Conservation (phyloP, 2,888 invertebrate genomes). For the Ichneumoninae sp. region DNA sequence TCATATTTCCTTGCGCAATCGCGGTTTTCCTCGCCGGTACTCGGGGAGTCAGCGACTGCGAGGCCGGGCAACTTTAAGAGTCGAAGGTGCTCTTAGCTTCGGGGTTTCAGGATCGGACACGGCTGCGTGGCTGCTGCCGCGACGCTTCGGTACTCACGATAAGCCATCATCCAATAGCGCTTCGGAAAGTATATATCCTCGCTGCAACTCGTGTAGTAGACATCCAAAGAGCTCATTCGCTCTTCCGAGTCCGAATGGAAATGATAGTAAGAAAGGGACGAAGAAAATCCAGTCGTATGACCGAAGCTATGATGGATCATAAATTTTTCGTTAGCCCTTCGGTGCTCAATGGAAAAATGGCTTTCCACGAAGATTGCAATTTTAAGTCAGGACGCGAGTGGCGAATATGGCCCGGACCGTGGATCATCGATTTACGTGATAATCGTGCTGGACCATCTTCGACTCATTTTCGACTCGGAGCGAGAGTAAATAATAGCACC, state of each 20-base stretch:
- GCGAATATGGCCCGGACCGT: too few species aligned
- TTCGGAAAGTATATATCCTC: not conserved
- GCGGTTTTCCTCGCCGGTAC: slow-evolving; percentile 27
- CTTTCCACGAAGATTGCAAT: not conserved
- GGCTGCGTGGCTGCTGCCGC: not conserved
- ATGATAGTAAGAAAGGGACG: slow-evolving; percentile 13
- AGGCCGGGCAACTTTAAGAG: slow-evolving; percentile 11
- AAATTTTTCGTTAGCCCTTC: slow-evolving; percentile 4
- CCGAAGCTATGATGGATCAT: slow-evolving; percentile 9
- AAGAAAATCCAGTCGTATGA: slow-evolving; percentile 5
- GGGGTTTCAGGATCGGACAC: not conserved
- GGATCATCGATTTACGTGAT: not conserved
- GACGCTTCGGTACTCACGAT: slow-evolving; percentile 18
- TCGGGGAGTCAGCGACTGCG: slow-evolving; percentile 4
- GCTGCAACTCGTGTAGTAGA: slow-evolving; percentile 13
- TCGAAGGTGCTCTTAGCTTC: not conserved
- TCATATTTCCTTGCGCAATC: slow-evolving; percentile 46
- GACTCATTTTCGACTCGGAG: not conserved
- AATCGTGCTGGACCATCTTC: not conserved
- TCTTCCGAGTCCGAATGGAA: not conserved
- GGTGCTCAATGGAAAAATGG: not conserved
- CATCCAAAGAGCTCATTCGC: slow-evolving; percentile 16
- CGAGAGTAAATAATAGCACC: not conserved
- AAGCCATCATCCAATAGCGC: slow-evolving; percentile 37
- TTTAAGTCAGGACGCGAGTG: not conserved